phyloP scores from a whole-genome alignment of 2,797 vertebrate genomes.

The Stomatorhinus walkeri region DNA sequence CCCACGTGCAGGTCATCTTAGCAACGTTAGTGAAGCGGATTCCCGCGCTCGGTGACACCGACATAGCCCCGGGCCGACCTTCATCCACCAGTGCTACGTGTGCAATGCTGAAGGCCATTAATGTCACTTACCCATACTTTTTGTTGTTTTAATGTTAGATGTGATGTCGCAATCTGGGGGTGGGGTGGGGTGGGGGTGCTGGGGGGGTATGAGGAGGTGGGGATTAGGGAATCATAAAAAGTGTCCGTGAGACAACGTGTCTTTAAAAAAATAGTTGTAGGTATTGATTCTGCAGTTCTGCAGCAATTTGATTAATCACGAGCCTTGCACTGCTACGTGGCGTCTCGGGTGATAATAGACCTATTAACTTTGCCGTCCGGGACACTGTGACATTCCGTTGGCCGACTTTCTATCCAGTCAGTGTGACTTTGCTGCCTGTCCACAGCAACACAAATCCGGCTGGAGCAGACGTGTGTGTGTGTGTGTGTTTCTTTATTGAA shows the following conservation, averaged over 20 bases:
- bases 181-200: no score
- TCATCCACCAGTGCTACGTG: neutral
- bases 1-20: neutral
- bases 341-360: slow-evolving; percentile 5
- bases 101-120: neutral
- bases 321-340: neutral
- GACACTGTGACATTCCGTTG: neutral
- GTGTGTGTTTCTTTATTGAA: neutral
- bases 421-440: neutral
- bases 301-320: neutral
- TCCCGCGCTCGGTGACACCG: neutral
- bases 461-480: neutral
- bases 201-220: no score
- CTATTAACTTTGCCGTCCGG: slow-evolving; percentile 6
- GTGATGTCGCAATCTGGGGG: neutral
- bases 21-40: neutral
- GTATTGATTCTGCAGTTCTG: neutral
- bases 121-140: neutral
- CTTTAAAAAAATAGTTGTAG: neutral
- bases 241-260: neutral
- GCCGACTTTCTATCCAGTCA: slow-evolving; percentile 10
- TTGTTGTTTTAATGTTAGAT: neutral
- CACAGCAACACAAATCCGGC: neutral
- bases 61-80: neutral
- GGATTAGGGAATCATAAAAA: neutral